Percentiles rank a stretch among this genome's conserved stretches.
Conservation (phyloP, 2,888 invertebrate genomes). For the Polydrusus pterygomalis region DNA sequence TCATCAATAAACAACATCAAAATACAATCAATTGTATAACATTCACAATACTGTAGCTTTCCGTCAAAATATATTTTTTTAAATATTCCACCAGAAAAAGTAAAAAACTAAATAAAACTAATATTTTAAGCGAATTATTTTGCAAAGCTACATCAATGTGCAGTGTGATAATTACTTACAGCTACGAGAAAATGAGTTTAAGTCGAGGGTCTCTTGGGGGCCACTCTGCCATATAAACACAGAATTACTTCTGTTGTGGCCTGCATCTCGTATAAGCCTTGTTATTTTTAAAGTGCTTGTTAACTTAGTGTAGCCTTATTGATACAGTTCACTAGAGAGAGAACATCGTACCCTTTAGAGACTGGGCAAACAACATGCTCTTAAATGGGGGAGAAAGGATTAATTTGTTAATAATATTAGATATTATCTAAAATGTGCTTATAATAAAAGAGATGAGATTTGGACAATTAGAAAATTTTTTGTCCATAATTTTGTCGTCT, state of each 20-base stretch:
- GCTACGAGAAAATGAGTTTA: constrained; percentile 19
- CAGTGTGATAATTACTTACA: constrained; percentile 10
- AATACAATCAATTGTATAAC: too few species aligned
- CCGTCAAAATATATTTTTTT: too few species aligned
- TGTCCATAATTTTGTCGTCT: too few species aligned
- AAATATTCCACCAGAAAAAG: neutral
- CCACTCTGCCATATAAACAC: constrained; percentile 9
- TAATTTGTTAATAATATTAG: too few species aligned
- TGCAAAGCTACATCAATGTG: neutral
- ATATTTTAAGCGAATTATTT: constrained; percentile 2
- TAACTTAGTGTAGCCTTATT: neutral
- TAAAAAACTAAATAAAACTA: neutral
- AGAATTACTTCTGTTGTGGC: constrained; percentile 23
- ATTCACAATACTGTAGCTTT: too few species aligned
- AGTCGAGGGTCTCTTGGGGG: constrained; percentile 7
- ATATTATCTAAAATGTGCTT: too few species aligned
- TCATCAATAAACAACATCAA: too few species aligned
- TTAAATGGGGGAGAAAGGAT: too few species aligned
- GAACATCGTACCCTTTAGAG: too few species aligned
- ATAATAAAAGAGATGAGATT: too few species aligned
- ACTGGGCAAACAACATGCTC: too few species aligned
- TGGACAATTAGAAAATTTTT: too few species aligned
- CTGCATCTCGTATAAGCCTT: neutral
- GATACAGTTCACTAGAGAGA: neutral
- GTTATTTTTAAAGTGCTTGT: neutral